Conservation (phyloP, 2,113 vertebrate species). For the Taurulus bubalis region DNA sequence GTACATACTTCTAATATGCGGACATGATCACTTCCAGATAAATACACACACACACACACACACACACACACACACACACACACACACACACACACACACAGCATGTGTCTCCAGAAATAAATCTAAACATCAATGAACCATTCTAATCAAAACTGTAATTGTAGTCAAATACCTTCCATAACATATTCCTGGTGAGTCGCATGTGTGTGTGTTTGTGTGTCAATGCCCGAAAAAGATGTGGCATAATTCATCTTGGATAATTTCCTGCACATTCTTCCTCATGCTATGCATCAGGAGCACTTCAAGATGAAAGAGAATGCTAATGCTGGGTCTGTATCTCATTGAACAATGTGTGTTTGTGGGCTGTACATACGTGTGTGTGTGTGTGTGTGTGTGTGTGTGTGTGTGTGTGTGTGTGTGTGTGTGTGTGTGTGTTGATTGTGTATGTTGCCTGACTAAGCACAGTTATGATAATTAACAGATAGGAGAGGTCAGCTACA, state of each 20-base stretch:
- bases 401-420: background rate
- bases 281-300: slow-evolving; percentile 72
- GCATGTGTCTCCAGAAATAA: slow-evolving; percentile 5
- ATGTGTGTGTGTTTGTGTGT: background rate
- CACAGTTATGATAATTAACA: slow-evolving; percentile 82
- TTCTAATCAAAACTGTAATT: slow-evolving; percentile 43
- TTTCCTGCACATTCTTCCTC: slow-evolving; percentile 75
- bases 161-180: slow-evolving; percentile 27
- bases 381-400: background rate
- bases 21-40: slow-evolving; percentile 14
- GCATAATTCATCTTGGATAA: slow-evolving; percentile 76
- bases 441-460: slow-evolving; percentile 58
- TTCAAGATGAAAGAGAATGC: slow-evolving; percentile 79
- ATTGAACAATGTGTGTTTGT: slow-evolving; percentile 58
- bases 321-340: slow-evolving; percentile 71
- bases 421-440: slow-evolving; percentile 5
- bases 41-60: slow-evolving; percentile 15
- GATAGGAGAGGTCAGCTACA: slow-evolving; percentile 57
- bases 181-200: slow-evolving; percentile 16
- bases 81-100: too few species aligned
- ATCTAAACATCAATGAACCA: background rate
- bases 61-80: too few species aligned
- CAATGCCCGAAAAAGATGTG: slow-evolving; percentile 46
- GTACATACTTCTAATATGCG: background rate
- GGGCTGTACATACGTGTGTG: slow-evolving; percentile 2